Evolutionary conservation across 2,113 vertebrate genomes (phyloP), one percentile per base, ranked within the genome.

Genomic region (Microcebus griseorufus): DNA sequence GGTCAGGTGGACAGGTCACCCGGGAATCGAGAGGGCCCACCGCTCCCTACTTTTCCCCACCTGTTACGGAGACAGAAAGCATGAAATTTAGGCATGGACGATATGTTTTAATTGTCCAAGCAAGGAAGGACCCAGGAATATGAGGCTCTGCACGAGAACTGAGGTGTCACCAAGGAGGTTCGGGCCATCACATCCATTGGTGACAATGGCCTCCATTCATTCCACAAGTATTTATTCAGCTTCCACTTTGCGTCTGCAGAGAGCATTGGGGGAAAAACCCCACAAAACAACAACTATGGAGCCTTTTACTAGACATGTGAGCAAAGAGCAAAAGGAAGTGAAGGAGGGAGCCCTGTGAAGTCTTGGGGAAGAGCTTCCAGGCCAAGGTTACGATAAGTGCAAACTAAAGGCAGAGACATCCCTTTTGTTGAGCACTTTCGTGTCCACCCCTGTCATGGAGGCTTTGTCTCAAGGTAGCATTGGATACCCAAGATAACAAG

Each of bases 351-450:
- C 6, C 27, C 2, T 23, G n/a, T 32, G 55, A 70, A 45, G 23
- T 32, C 27, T 18, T 9, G 29, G 27, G 4, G 42, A 34, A 39
- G 37, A 87, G 32, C 29, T 89, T 42, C 7, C 27, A 20, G n/a
- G 45, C 25, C 82, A 70, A 78, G 20, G 75, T 27, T 53, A 62
- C 27, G 27, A 20, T 39, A 7, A 25, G 34, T 25, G 70, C 51
- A 25, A 51, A 80, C 9, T n/a, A n/a, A 55, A 55, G 64, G 25
- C 51, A 20, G 18, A 78, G 9, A 79, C 18, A 5, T 7, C 16
- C 32, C 17, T 11, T 80, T 3, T 18, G 22, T 16, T 0, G 4
- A 55, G 16, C 73, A 17, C 20, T 13, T 64, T 1, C 18, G 0
- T 37, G 23, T 9, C 27, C 70, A 37, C 2, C 32, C 13, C 3